Evolutionary conservation across 2,113 vertebrate genomes (phyloP), one percentile per base, ranked within the genome.

Genomic region (Acanthochromis polyacanthus): DNA sequence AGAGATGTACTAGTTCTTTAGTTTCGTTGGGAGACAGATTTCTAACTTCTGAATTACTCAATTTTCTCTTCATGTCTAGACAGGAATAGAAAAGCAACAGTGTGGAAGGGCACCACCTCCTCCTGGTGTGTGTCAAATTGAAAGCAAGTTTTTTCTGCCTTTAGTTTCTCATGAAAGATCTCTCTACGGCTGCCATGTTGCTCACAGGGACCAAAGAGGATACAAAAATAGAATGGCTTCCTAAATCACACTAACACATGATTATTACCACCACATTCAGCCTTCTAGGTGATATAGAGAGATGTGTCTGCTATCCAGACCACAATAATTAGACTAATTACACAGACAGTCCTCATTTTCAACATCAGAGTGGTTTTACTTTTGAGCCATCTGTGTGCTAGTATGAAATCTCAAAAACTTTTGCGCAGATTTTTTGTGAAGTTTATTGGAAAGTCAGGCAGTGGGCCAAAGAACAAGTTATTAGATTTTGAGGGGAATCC

Each of bases 51-150:
- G 14, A 59, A 64, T 68, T 38, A 17, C 8, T 78, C 10, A 3
- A 46, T 59, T 71, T 80, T 83, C 62, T 56, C 55, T 40, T 78
- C 56, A 36, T 58, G 64, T 71, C 38, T 56, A n/a, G 43, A 68
- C 65, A 69, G 36, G 56, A 65, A 15, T 45, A 25, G n/a, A 71
- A 58, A 61, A 57, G 65, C 55, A 78, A 25, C 50, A 57, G 16
- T 66, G 48, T 32, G 58, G 10, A 57, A 56, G 71, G 23, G 5
- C 65, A 30, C 12, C 4, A 4, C 4, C 16, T 45, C 17, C 60
- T 74, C 50, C 72, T 48, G 52, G 55, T 57, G 40, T 65, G 61
- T 57, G 45, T 57, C 10, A 68, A 69, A 84, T 67, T 55, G 43
- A 79, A 86, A 65, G 20, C 10, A 36, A 4, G 30, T 70, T 78